Base-by-base conservation (phyloP, 2,888 invertebrate species). In the Neoitamus cyanurus region DNA sequence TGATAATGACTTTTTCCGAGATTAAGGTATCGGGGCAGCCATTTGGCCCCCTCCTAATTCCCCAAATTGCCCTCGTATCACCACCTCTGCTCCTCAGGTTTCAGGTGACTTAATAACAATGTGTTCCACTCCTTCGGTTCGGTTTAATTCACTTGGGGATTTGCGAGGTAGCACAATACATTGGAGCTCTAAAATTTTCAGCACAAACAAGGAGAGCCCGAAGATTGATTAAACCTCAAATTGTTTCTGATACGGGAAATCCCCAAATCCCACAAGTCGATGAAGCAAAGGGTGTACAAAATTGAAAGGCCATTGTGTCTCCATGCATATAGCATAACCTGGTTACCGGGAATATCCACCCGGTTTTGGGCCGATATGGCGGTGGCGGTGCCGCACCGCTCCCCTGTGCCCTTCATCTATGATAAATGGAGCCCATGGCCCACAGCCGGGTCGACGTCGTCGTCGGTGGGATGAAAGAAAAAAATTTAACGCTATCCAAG, bases 161-260 rank as follows among this genome's bases (percentile, higher is more conserved):
- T 58, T 58, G 15, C 58, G 9, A 58, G 58, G 25, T 20, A 20
- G 15, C 9, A 58, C n/a, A n/a, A n/a, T n/a, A 58, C 25, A 7
- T 58, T 20, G 58, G 20, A 58, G 25, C 58, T 58, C 58, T 58
- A 58, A 58, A 58, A 58, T 58, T 58, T 58, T 58, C 58, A 70
- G 31, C 70, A 30, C 70, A 31, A 31, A 70, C 70, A 31, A 31
- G 31, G 13, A 70, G 70, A 31, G 25, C 73, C 42, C 58, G 9
- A 75, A 37, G 42, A 75, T 75, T 75, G 75, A 75, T 75, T 75
- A 75, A 75, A 75, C 75, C 75, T 37, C 75, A 75, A 75, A 75
- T 75, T 75, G 75, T 37, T 75, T 75, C 28, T 75, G 75, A 75
- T 75, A 75, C n/a, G 34, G 37, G 25, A 37, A 75, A 58, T 58